phyloP scores from a whole-genome alignment of 2,797 vertebrate genomes.

The Sebastes reedi region DNA sequence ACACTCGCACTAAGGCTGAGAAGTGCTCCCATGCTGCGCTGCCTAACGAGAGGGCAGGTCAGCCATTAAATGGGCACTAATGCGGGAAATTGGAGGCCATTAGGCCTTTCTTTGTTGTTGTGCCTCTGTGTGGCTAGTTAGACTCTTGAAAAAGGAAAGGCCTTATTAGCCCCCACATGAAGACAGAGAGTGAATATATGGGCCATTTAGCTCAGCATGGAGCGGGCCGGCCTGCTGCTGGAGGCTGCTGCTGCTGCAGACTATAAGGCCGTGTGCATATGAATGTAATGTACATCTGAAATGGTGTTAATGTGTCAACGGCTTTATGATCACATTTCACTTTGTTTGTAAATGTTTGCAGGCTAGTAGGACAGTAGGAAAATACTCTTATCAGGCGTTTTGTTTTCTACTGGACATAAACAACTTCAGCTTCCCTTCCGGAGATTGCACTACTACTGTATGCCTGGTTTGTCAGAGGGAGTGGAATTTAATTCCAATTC shows the following conservation, averaged over 20 bases:
- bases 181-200: constrained; percentile 58
- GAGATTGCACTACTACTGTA: too few relatives aligned
- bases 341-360: neutral
- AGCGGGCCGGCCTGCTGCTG: constrained; percentile 36
- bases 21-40: constrained; percentile 76
- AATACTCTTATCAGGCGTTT: neutral
- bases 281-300: neutral
- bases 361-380: neutral
- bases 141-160: constrained; percentile 76
- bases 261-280: neutral
- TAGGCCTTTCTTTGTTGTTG: constrained; percentile 77
- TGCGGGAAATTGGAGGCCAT: constrained; percentile 84
- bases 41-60: constrained; percentile 81
- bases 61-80: constrained; percentile 84
- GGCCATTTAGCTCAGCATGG: constrained; percentile 52
- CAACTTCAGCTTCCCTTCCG: rapidly evolving
- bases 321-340: neutral
- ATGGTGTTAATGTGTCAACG: neutral
- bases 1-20: constrained; percentile 40
- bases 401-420: neutral
- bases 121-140: constrained; percentile 74
- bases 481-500: too few relatives aligned
- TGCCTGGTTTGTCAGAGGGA: rapidly evolving
- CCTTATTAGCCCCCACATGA: constrained; percentile 77
- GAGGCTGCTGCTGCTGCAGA: constrained; percentile 18